Conservation (phyloP, 2,113 vertebrate species). For the Silurus meridionalis region DNA sequence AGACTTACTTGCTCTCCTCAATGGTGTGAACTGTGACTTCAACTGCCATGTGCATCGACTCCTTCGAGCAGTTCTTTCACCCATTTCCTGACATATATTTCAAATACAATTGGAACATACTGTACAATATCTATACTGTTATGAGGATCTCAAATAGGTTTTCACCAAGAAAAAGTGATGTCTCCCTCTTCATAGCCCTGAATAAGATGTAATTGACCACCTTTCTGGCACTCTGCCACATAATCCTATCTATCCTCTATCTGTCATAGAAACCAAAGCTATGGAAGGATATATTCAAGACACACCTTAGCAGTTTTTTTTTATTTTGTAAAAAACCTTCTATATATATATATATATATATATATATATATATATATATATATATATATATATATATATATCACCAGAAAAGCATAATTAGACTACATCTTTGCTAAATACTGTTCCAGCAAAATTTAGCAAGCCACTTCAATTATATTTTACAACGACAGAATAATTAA, state of each 20-base stretch:
- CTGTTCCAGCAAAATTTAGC: background rate
- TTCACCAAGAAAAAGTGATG: background rate
- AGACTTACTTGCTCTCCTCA: background rate
- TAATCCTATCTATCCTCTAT: background rate
- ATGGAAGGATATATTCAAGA: background rate
- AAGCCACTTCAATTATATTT: background rate
- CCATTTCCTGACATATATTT: slow-evolving; percentile 4
- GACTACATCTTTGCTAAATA: background rate
- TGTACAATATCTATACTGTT: background rate
- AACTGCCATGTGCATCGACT: background rate
- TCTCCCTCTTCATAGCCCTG: background rate
- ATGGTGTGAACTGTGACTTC: background rate
- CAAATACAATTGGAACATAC: background rate
- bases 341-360: too few relatives aligned
- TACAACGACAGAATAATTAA: background rate
- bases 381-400: too few relatives aligned
- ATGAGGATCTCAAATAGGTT: background rate
- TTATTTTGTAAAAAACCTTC: too few relatives aligned
- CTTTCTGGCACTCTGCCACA: slow-evolving; percentile 14
- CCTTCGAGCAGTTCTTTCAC: background rate
- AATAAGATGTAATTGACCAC: background rate
- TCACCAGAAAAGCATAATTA: background rate
- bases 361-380: too few relatives aligned
- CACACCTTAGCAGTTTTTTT: background rate
- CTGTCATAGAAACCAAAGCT: background rate